These are phyloP conservation scores for Onthophagus sagittarius DNA, from an alignment of 2,888 invertebrate genomes.

Conservation along the genomic window DNA sequence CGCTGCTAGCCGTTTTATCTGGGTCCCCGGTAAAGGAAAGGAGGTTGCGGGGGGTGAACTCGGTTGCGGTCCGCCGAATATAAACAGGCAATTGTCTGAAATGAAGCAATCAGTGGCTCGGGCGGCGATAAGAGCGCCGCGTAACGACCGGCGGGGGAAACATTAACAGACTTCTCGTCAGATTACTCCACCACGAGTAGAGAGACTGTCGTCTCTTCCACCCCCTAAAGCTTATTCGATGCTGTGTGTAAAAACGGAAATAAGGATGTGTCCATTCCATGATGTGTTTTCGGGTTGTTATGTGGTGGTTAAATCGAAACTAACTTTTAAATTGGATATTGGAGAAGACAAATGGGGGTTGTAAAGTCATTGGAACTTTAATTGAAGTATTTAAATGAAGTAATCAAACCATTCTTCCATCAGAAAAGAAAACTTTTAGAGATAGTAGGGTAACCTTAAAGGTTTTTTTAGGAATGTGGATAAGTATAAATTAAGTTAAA, in stretches of 20 bases:
- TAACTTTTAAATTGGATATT: background rate
- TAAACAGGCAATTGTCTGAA: slow-evolving; percentile 54
- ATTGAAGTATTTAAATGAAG: too few relatives aligned
- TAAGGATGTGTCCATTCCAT: slow-evolving; percentile 29
- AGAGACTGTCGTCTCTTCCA: slow-evolving; percentile 32
- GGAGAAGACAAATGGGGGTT: background rate
- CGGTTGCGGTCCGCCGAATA: slow-evolving; percentile 50
- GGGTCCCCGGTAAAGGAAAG: slow-evolving; percentile 11
- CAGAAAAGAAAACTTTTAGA: too few relatives aligned
- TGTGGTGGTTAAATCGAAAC: background rate
- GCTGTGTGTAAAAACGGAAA: slow-evolving; percentile 30
- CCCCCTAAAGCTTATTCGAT: slow-evolving; percentile 25
- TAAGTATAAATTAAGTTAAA: too few relatives aligned
- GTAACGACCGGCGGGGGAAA: slow-evolving; percentile 51
- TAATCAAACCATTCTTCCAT: too few relatives aligned
- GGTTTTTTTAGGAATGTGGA: too few relatives aligned
- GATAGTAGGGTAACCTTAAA: too few relatives aligned
- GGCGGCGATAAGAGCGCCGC: slow-evolving; percentile 51
- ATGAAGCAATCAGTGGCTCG: slow-evolving; percentile 52
- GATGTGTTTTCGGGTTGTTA: background rate
- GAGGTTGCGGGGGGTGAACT: slow-evolving; percentile 35
- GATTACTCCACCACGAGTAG: slow-evolving; percentile 46
- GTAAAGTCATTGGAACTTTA: background rate
- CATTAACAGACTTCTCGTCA: slow-evolving; percentile 52
- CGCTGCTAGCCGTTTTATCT: background rate